These are phyloP conservation scores for Stenopsyche tienmushanensis DNA, from an alignment of 1,140 invertebrate genomes.

Conservation along the genomic window DNA sequence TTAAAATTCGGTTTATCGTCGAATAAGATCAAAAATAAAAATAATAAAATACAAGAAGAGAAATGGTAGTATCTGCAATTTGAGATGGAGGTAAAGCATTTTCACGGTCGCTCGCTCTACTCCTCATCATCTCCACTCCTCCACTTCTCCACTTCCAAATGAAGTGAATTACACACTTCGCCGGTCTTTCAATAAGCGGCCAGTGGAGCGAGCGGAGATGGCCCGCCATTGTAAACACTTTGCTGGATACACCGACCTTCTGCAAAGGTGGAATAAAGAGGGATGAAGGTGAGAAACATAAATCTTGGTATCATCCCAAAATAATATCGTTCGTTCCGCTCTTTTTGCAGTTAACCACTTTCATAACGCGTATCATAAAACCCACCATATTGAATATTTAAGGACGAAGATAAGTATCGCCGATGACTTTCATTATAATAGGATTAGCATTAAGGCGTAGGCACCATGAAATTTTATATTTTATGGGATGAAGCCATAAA, in stretches of 20 bases:
- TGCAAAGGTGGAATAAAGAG: too few species aligned
- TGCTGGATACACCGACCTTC: constrained; percentile 16
- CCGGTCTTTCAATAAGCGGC: constrained; percentile 27
- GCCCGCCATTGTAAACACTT: constrained; percentile 25
- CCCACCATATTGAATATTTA: too few species aligned
- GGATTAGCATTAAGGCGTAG: too few species aligned
- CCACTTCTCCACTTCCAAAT: constrained; percentile 11
- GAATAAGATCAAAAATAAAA: too few species aligned
- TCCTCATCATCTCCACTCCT: constrained; percentile 18
- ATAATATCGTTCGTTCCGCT: background rate
- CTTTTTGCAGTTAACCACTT: background rate
- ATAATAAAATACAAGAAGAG: too few species aligned
- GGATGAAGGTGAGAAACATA: background rate
- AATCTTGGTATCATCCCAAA: background rate
- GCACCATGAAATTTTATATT: too few species aligned
- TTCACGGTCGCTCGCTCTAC: constrained; percentile 20
- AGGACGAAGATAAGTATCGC: too few species aligned
- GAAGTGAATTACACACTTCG: constrained; percentile 30
- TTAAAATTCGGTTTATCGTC: too few species aligned
- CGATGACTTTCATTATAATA: too few species aligned
- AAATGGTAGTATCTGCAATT: too few species aligned
- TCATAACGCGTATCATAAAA: too few species aligned
- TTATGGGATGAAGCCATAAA: too few species aligned
- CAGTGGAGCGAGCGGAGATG: constrained; percentile 19
- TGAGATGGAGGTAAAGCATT: constrained; percentile 13